phyloP scores from a whole-genome alignment of 2,888 invertebrate genomes.

The Colostygia pectinataria region DNA sequence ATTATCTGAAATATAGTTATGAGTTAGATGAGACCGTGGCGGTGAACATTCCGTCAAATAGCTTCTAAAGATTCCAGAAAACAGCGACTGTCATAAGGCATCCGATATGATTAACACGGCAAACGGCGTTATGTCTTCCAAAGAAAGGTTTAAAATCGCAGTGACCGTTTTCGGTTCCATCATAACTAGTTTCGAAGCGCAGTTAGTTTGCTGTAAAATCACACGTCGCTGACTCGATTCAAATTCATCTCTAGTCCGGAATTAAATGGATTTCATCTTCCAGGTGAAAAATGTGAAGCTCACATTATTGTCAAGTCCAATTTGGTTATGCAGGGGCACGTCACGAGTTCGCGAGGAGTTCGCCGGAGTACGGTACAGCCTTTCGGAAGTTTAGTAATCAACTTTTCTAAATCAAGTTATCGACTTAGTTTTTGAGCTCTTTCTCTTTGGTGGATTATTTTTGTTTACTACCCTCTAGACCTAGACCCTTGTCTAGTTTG shows the following conservation, averaged over 20 bases:
- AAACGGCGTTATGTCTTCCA: too few species aligned
- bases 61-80: too few species aligned
- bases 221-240: background rate
- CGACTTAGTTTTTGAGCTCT: background rate
- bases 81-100: too few species aligned
- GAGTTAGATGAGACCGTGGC: too few species aligned
- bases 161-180: too few species aligned
- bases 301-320: slow-evolving; percentile 25
- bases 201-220: slow-evolving; percentile 9
- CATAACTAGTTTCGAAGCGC: background rate
- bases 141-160: too few species aligned
- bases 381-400: slow-evolving; percentile 1
- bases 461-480: too few species aligned
- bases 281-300: slow-evolving; percentile 19
- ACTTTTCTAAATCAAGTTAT: slow-evolving; percentile 1
- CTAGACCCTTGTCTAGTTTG: too few species aligned
- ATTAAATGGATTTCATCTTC: slow-evolving; percentile 4
- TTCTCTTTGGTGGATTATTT: background rate
- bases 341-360: background rate
- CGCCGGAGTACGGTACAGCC: background rate
- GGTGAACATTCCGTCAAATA: too few species aligned
- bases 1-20: too few species aligned
- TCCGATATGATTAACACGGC: too few species aligned
- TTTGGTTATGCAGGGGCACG: slow-evolving; percentile 12
- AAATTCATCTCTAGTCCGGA: slow-evolving; percentile 2